Evolutionary conservation across 2,113 vertebrate genomes (phyloP).

Genomic region (Pagrus major): DNA sequence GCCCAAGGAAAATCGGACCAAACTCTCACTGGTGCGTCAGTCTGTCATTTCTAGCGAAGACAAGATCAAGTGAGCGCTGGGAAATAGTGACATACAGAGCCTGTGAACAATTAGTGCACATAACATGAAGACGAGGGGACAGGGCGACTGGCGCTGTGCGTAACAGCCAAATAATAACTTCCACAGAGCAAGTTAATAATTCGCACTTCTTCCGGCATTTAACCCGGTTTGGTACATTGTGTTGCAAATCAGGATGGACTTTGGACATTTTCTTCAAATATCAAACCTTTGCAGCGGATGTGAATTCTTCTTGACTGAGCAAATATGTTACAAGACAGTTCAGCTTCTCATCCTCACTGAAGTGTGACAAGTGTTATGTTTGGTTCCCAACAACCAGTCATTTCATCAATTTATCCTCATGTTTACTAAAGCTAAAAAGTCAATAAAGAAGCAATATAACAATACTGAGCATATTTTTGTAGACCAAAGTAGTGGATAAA

Average conservation of each 20-base stretch:
- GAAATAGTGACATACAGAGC: not conserved
- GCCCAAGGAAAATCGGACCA: slow-evolving; percentile 24
- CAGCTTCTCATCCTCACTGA: not conserved
- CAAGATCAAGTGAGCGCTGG: not conserved
- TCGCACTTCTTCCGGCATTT: slow-evolving; percentile 17
- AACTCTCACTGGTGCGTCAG: slow-evolving; percentile 68
- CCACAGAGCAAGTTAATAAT: slow-evolving; percentile 34
- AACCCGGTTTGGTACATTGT: not conserved
- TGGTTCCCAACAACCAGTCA: not conserved
- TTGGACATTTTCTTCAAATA: slow-evolving; percentile 11
- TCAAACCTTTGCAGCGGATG: not conserved
- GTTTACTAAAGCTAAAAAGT: not conserved
- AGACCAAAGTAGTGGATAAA: not conserved
- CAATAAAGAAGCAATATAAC: not conserved
- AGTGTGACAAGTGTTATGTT: not conserved
- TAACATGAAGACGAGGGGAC: not conserved
- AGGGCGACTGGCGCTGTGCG: not conserved
- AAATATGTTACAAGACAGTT: not conserved
- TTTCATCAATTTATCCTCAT: not conserved
- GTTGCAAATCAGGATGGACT: not conserved
- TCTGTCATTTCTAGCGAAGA: slow-evolving; percentile 28
- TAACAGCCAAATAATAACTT: slow-evolving; percentile 7
- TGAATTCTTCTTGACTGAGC: not conserved
- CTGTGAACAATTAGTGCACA: not conserved
- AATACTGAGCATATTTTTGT: not conserved